phyloP scores from a whole-genome alignment of 2,797 vertebrate genomes.

The Microctenopoma stevenorrisi region DNA sequence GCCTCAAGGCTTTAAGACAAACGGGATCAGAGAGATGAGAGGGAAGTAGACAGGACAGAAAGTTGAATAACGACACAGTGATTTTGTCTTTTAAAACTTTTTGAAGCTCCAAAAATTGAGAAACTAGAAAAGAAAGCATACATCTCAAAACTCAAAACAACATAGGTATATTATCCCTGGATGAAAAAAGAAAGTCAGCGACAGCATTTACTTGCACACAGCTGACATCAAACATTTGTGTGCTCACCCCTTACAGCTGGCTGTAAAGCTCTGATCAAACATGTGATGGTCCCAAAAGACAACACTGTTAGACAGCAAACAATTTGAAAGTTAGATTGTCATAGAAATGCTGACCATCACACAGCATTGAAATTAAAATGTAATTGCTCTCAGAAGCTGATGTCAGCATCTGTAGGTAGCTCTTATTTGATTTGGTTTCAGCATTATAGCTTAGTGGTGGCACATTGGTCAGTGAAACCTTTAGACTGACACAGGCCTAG shows the following conservation, averaged over 20 bases:
- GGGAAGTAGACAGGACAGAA: conserved; percentile 23
- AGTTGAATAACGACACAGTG: neutral
- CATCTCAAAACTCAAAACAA: neutral
- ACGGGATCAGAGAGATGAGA: conserved; percentile 36
- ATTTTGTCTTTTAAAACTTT: conserved; percentile 8
- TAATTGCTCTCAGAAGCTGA: conserved; percentile 25
- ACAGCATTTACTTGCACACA: neutral
- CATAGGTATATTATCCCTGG: neutral
- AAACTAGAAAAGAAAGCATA: neutral
- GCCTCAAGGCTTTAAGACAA: conserved; percentile 50
- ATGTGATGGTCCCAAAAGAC: conserved; percentile 20
- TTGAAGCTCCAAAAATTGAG: neutral
- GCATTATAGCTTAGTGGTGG: too few relatives aligned
- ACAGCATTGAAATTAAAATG: conserved; percentile 47
- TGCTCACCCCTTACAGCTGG: conserved; percentile 8
- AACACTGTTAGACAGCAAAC: conserved; percentile 38
- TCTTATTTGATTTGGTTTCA: conserved; percentile 29
- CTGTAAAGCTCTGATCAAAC: conserved; percentile 3
- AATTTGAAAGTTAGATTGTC: neutral
- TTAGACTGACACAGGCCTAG: too few relatives aligned
- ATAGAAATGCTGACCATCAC: conserved; percentile 15
- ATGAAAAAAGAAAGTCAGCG: neutral
- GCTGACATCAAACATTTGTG: neutral
- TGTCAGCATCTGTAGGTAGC: conserved; percentile 43
- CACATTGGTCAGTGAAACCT: too few relatives aligned